These are phyloP conservation scores for Caranx melampygus DNA, from an alignment of 2,113 vertebrate genomes.

Conservation along the genomic window DNA sequence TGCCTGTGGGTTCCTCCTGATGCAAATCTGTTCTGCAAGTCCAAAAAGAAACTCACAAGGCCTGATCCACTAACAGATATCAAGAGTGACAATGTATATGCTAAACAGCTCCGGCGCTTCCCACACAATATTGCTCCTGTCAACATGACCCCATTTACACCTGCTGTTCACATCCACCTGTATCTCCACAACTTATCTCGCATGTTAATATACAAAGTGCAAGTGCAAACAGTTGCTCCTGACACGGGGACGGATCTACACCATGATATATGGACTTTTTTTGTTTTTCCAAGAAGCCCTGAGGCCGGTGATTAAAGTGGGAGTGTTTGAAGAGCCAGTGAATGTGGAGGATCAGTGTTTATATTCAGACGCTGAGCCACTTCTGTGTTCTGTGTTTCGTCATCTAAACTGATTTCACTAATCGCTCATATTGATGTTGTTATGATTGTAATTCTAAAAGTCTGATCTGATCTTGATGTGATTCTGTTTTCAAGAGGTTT, in stretches of 20 bases:
- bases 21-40: constrained; percentile 29
- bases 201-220: constrained; percentile 23
- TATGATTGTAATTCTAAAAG: too few species aligned
- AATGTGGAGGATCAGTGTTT: not conserved
- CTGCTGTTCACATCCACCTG: constrained; percentile 8
- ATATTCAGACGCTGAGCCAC: too few species aligned
- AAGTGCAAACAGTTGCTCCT: constrained; percentile 4
- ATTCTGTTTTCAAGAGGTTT: too few species aligned
- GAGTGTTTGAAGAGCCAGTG: too few species aligned
- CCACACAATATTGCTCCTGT: constrained; percentile 21
- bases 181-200: constrained; percentile 12
- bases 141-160: constrained; percentile 25
- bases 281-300: not conserved
- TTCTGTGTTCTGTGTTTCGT: too few species aligned
- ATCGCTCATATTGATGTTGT: too few species aligned
- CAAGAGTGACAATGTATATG: constrained; percentile 33
- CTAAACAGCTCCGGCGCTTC: constrained; percentile 34
- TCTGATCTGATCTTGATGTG: too few species aligned
- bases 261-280: not conserved
- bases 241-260: not conserved
- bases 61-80: constrained; percentile 30
- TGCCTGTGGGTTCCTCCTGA: not conserved
- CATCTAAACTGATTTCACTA: too few species aligned
- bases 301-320: too few species aligned
- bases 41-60: constrained; percentile 18